Percentiles rank a stretch among this genome's conserved stretches.
Evolutionary conservation across 2,888 invertebrate species (phyloP).

Genomic region (Lypha dubia): DNA sequence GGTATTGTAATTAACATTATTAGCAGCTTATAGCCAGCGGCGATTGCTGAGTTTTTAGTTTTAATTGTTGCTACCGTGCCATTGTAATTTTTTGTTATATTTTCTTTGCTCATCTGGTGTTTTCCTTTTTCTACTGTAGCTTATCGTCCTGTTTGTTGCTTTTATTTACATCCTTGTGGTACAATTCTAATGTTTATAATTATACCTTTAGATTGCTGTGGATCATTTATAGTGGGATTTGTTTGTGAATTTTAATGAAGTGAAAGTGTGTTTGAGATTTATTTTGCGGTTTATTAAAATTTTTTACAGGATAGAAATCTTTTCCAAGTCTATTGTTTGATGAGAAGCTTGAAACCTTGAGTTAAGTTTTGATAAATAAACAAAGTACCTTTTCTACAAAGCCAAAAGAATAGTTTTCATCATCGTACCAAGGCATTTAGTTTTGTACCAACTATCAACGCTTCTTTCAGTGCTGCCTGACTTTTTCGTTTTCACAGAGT

Average conservation of each 20-base stretch:
- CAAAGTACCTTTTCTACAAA: too few relatives aligned
- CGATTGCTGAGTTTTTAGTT: constrained; percentile 43
- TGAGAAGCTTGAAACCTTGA: not conserved
- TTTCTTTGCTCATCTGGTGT: not conserved
- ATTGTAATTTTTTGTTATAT: constrained; percentile 40
- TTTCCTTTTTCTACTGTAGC: not conserved
- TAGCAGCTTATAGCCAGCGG: constrained; percentile 65
- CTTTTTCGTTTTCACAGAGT: too few relatives aligned
- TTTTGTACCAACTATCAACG: too few relatives aligned
- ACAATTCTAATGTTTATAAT: constrained; percentile 7
- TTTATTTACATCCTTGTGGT: constrained; percentile 3
- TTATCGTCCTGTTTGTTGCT: constrained; percentile 36
- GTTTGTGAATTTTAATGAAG: constrained; percentile 54
- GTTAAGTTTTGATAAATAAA: not conserved
- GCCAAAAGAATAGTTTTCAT: too few relatives aligned
- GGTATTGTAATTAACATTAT: constrained; percentile 66
- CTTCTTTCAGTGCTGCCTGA: too few relatives aligned
- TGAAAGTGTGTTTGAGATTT: constrained; percentile 31
- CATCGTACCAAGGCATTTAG: too few relatives aligned
- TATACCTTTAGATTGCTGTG: not conserved
- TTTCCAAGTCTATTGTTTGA: not conserved
- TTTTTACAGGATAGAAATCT: not conserved
- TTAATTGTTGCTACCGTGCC: constrained; percentile 49
- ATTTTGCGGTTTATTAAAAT: constrained; percentile 36
- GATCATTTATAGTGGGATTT: not conserved